These are phyloP conservation scores for Cataglyphis cursor DNA, from an alignment of 2,888 invertebrate genomes.

Conservation along the genomic window DNA sequence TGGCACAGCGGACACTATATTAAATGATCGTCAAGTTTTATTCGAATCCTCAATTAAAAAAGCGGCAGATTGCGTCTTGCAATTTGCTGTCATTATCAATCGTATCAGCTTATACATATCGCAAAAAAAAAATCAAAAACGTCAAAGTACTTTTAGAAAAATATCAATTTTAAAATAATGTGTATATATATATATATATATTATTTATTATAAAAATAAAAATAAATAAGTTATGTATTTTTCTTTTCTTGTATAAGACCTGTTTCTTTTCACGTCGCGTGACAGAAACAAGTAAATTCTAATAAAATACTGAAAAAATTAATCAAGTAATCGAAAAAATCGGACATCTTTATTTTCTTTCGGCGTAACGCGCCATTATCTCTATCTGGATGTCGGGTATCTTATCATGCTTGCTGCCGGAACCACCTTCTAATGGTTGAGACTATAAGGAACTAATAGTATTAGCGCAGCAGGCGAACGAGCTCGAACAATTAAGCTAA, in stretches of 20 bases:
- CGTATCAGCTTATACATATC: not conserved
- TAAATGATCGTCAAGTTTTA: slow-evolving; percentile 30
- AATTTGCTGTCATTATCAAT: not conserved
- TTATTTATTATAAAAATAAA: not conserved
- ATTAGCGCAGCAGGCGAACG: slow-evolving; percentile 66
- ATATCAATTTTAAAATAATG: not conserved
- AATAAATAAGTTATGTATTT: not conserved
- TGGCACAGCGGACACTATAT: slow-evolving; percentile 32
- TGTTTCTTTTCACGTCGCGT: not conserved
- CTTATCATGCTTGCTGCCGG: slow-evolving; percentile 46
- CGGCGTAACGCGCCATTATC: slow-evolving; percentile 44
- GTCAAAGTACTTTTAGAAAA: not conserved
- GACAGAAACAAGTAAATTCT: not conserved
- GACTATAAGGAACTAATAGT: slow-evolving; percentile 74
- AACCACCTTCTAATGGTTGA: slow-evolving; percentile 66
- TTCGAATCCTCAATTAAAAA: slow-evolving; percentile 11
- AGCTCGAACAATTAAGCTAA: slow-evolving; percentile 76
- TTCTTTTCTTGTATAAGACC: not conserved
- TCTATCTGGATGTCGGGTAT: slow-evolving; percentile 35
- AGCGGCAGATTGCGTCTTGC: not conserved
- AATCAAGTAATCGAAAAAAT: slow-evolving; percentile 30
- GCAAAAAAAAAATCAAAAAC: not conserved
- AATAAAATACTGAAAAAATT: not conserved
- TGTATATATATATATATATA: not conserved
- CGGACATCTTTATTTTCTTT: slow-evolving; percentile 47